These are phyloP conservation scores for Ovis aries DNA, from an alignment of 2,113 vertebrate genomes.

Conservation along the genomic window DNA sequence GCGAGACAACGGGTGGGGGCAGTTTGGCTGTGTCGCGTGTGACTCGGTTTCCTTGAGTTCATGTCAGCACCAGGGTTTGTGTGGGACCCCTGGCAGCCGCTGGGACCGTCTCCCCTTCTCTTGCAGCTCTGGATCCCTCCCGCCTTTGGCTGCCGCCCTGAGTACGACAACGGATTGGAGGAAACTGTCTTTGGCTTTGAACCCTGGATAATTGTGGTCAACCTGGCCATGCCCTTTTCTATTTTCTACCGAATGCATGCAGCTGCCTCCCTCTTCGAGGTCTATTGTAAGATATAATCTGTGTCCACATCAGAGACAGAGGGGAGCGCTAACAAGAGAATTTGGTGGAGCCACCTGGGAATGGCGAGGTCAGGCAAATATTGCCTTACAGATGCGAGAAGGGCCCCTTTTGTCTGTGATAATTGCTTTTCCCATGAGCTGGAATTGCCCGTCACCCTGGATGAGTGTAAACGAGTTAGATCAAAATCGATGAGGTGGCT, in stretches of 20 bases:
- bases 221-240: conserved; percentile 94
- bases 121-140: conserved; percentile 94
- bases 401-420: background rate
- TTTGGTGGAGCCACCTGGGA: background rate
- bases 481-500: accelerated
- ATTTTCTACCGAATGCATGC: conserved; percentile 99
- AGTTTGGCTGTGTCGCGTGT: accelerated
- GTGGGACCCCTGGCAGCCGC: background rate
- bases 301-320: background rate
- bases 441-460: background rate
- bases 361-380: conserved; percentile 1
- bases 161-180: conserved; percentile 95
- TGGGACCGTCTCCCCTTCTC: conserved; percentile 3
- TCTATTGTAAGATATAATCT: conserved; percentile 89
- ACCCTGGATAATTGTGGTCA: conserved; percentile 95
- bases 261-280: conserved; percentile 94
- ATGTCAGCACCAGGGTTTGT: background rate
- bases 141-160: conserved; percentile 95
- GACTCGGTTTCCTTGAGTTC: accelerated
- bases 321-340: background rate
- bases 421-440: background rate
- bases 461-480: background rate
- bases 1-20: accelerated
- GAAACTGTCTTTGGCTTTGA: conserved; percentile 93
- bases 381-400: accelerated